Evolutionary conservation across 2,797 vertebrate genomes (phyloP).

Genomic region (Melanotaenia boesemani): DNA sequence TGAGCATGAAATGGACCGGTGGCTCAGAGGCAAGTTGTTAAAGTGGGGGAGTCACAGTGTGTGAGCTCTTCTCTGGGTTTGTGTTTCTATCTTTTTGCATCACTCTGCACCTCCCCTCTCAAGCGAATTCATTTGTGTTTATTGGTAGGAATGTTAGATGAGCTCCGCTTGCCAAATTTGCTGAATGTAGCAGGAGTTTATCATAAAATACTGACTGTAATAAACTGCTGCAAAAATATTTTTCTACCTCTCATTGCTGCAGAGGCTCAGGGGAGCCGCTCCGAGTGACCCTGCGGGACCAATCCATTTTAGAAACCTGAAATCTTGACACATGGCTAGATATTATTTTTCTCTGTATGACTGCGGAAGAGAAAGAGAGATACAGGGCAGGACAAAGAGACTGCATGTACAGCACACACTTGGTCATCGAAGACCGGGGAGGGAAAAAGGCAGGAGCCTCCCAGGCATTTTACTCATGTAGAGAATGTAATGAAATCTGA

Average conservation of each 20-base stretch:
- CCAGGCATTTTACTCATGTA: slow-evolving; percentile 64
- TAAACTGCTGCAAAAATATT: background rate
- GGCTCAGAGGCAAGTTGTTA: slow-evolving; percentile 47
- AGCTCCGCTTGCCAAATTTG: slow-evolving; percentile 16
- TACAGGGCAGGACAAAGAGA: background rate
- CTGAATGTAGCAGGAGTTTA: slow-evolving; percentile 15
- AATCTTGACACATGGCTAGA: slow-evolving; percentile 41
- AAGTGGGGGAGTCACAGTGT: slow-evolving; percentile 34
- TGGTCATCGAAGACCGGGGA: slow-evolving; percentile 25
- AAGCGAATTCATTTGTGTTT: slow-evolving; percentile 49
- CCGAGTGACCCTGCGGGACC: slow-evolving; percentile 38
- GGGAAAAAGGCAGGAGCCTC: slow-evolving; percentile 44
- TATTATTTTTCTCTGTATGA: slow-evolving; percentile 8
- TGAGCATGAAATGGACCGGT: slow-evolving; percentile 57
- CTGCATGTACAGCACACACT: slow-evolving; percentile 20
- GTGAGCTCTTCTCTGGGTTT: slow-evolving; percentile 4
- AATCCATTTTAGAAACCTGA: slow-evolving; percentile 51
- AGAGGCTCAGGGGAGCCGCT: slow-evolving; percentile 39
- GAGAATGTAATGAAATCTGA: slow-evolving; percentile 69
- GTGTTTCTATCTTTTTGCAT: slow-evolving; percentile 25
- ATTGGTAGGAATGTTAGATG: slow-evolving; percentile 59
- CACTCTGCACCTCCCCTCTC: slow-evolving; percentile 11
- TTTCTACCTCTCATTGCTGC: background rate
- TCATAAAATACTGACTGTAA: background rate
- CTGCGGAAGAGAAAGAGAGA: background rate